Base-by-base conservation (phyloP, 2,797 vertebrate species). In the Corythornis leucogaster region DNA sequence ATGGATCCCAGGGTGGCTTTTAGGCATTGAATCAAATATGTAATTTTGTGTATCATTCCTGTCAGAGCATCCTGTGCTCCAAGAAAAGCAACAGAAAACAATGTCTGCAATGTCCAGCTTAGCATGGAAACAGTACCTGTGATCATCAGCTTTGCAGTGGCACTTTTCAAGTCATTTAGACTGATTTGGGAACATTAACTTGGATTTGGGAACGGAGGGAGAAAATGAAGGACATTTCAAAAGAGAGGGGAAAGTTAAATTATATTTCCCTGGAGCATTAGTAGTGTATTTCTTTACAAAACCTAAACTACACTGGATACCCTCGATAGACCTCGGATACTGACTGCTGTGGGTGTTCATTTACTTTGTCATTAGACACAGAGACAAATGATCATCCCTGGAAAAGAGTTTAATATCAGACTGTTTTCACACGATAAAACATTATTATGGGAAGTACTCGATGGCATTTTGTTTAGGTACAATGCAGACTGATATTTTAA, bases 1-100 rank as follows among this genome's bases (percentile, higher is more conserved):
- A 97, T 96, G 95, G 95, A 96, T 97, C 97, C 96, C 97, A 97
- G 97, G 97, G 97, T 98, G 97, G 97, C 95, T 98, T 97, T 97
- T 95, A 96, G 97, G 97, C 97, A 96, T 24, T 8, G 89, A 96
- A 92, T 97, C 97, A 98, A 98, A 97, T 97, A 97, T 98, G 97
- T 94, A 97, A 97, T 97, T 97, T 96, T 97, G 97, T 97, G 94
- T 97, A 97, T 97, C 96, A 82, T 98, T 98, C 96, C 88, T 97
- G 96, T 97, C 97, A 96, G 93, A 97, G 96, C 85, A 96, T 96
- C 96, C 92, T 95, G 96, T 94, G 92, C 97, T 97, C 95, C 94
- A 97, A 95, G 95, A 96, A 94, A 95, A 96, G 94, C 92, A 95
- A 95, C 88, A 96, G 82, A 97, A 92, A 95, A 94, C 91, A 96